phyloP scores from a whole-genome alignment of 1,140 invertebrate species.

The Hylyphantes graminicola region DNA sequence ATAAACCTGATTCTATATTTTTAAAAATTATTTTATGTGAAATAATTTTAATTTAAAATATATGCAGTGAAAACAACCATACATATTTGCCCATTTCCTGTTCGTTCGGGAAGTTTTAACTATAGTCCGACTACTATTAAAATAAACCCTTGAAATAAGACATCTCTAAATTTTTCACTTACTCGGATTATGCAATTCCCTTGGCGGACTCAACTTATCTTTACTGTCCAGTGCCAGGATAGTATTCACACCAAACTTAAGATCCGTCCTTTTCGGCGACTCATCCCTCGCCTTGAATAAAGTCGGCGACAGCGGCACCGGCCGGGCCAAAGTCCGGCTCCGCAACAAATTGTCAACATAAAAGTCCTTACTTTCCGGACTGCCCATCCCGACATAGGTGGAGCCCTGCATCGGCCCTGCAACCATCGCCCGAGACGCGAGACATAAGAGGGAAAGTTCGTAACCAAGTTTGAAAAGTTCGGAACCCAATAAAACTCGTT shows the following conservation, averaged over 20 bases:
- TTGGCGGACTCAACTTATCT: conserved; percentile 20
- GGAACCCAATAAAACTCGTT: conserved; percentile 19
- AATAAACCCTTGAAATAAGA: neutral
- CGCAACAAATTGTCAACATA: conserved; percentile 48
- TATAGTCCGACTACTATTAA: too few species aligned
- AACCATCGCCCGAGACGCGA: conserved; percentile 10
- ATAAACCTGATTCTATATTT: too few species aligned
- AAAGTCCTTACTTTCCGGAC: conserved; percentile 23
- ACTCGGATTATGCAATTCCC: conserved; percentile 24
- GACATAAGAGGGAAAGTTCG: conserved; percentile 18
- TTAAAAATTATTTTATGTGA: too few species aligned
- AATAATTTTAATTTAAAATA: too few species aligned
- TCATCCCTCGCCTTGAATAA: neutral
- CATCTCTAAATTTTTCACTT: neutral
- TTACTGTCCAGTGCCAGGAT: conserved; percentile 37
- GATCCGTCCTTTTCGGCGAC: neutral
- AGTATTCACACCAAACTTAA: conserved; percentile 61
- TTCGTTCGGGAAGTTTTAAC: too few species aligned
- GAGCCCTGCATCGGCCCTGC: conserved; percentile 5
- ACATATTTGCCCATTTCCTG: too few species aligned
- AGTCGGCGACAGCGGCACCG: conserved; percentile 21
- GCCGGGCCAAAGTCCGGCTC: conserved; percentile 25
- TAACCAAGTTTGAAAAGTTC: conserved; percentile 26
- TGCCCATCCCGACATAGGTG: neutral
- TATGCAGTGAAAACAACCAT: too few species aligned